Percentiles rank a stretch among this genome's conserved stretches.
Conservation (phyloP, 2,888 invertebrate species). For the Athalia rosae region DNA sequence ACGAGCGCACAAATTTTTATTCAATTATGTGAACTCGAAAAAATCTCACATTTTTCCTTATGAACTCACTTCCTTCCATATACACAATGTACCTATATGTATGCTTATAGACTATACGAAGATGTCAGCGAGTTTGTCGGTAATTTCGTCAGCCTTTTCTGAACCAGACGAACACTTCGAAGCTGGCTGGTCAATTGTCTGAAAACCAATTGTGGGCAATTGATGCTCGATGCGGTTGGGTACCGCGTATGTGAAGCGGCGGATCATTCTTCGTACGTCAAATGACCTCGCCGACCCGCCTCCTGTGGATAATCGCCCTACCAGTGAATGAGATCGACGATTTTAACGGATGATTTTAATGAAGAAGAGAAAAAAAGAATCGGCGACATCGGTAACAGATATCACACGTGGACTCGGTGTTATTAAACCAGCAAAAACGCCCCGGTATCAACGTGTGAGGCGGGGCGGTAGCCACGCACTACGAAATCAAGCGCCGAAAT, state of each 20-base stretch:
- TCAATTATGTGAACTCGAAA: too few species aligned
- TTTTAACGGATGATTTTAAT: not conserved
- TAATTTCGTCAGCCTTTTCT: constrained; percentile 8
- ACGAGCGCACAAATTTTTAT: too few species aligned
- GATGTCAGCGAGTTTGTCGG: not conserved
- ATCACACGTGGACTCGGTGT: too few species aligned
- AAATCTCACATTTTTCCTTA: too few species aligned
- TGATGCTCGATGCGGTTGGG: constrained; percentile 21
- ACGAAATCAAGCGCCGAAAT: too few species aligned
- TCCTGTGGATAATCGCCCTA: not conserved
- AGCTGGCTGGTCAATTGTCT: constrained; percentile 31
- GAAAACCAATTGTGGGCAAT: constrained; percentile 37
- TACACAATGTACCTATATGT: too few species aligned
- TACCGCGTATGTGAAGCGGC: constrained; percentile 7
- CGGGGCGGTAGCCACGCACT: too few species aligned
- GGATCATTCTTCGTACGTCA: constrained; percentile 33
- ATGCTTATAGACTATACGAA: not conserved
- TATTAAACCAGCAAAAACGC: too few species aligned
- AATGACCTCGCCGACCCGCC: constrained; percentile 20
- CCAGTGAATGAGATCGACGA: not conserved
- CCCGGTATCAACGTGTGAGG: too few species aligned
- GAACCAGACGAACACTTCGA: not conserved
- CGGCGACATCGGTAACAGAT: too few species aligned
- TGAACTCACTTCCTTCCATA: too few species aligned
- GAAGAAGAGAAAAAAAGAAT: not conserved